Base-by-base conservation (phyloP, 1,140 invertebrate species). In the Polypedilum pembai region DNA sequence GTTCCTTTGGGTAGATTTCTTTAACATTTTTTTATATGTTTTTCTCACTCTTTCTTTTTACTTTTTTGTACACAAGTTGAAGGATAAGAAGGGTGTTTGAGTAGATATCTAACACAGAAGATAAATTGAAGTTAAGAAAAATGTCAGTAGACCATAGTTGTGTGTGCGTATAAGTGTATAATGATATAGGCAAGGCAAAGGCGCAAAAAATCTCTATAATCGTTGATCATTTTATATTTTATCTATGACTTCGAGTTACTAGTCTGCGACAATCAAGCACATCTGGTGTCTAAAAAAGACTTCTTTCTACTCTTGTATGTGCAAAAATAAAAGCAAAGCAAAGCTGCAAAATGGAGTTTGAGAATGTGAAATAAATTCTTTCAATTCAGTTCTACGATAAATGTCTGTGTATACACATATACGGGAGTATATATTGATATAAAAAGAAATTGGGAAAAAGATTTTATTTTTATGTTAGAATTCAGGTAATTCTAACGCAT, bases 191-290 rank as follows among this genome's bases (percentile, higher is more conserved):
- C 24, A 33, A 33, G 24, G 24, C 24, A 33, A 33, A 5, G 24
- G 24, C 24, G 5, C 24, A 33, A 33, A 56, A 56, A 56, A 12
- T n/a, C n/a, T 56, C 45, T n/a, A n/a, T 56, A 56, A 56, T 56
- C 45, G 45, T 56, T 56, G 12, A 56, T 56, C 45, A 56, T 56
- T 56, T 56, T 56, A 56, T 56, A 56, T 56, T 56, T 56, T 56
- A 56, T 56, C 45, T 56, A 56, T 56, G 45, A 56, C 45, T 56
- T n/a, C 12, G n/a, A 56, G 10, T 8, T 56, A 56, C 17, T 20
- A 69, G 65, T 69, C 65, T 69, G 20, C 65, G 5, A 69, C 65
- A 69, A 69, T 69, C 65, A 69, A 20, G 8, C 65, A 69, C 65
- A 69, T 69, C 65, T 69, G 65, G 65, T 69, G 65, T 69, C 65